These are phyloP conservation scores for Stenopsyche tienmushanensis DNA, from an alignment of 1,140 invertebrate genomes.

Conservation along the genomic window DNA sequence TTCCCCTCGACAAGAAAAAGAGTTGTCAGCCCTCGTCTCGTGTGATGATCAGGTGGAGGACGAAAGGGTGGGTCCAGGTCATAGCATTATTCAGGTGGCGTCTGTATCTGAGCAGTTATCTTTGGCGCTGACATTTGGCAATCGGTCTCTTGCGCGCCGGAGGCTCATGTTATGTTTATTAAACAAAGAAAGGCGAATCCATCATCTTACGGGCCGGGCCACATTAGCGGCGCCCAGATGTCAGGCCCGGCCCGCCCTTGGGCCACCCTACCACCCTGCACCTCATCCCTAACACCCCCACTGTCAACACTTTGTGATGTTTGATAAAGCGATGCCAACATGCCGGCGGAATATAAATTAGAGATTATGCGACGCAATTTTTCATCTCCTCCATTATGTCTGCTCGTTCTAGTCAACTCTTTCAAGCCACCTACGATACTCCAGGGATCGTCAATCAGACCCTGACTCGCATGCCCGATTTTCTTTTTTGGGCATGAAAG, in stretches of 20 bases:
- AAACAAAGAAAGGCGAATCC: slow-evolving; percentile 42
- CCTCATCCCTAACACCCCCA: background rate
- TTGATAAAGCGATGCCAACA: slow-evolving; percentile 41
- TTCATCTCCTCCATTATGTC: slow-evolving; percentile 41
- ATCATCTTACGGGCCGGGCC: slow-evolving; percentile 34
- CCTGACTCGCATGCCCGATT: background rate
- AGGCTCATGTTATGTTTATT: slow-evolving; percentile 40
- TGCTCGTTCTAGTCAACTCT: slow-evolving; percentile 29
- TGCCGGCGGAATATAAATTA: slow-evolving; percentile 42
- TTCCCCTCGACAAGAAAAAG: no score
- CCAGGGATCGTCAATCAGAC: background rate
- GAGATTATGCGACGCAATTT: slow-evolving; percentile 42
- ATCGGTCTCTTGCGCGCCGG: background rate
- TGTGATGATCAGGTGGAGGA: background rate
- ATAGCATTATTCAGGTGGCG: slow-evolving; percentile 1
- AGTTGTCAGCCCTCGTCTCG: background rate
- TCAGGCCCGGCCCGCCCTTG: slow-evolving; percentile 15
- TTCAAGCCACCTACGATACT: slow-evolving; percentile 16
- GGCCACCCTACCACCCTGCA: background rate
- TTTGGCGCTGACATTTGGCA: slow-evolving; percentile 12
- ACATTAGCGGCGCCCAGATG: slow-evolving; percentile 32
- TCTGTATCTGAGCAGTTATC: background rate
- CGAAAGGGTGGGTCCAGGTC: slow-evolving; percentile 4
- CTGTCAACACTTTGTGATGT: slow-evolving; percentile 39
- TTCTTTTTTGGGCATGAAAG: no score